These are phyloP conservation scores for Merluccius polli DNA, from an alignment of 2,797 vertebrate genomes.

Conservation along the genomic window DNA sequence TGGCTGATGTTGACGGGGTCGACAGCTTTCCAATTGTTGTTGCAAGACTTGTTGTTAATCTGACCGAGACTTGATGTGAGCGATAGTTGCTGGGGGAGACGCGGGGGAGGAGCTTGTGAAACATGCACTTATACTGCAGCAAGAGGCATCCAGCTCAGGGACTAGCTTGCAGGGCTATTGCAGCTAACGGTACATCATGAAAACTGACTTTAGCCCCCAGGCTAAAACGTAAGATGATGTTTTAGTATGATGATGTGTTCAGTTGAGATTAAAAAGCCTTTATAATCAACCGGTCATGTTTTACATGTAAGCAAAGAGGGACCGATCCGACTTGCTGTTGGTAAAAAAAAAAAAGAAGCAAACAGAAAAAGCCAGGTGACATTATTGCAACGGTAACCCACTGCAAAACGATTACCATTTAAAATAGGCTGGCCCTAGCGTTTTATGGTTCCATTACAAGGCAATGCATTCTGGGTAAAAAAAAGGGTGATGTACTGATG, in stretches of 20 bases:
- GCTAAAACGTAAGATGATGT: slow-evolving; percentile 34
- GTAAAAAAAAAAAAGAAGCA: slow-evolving; percentile 19
- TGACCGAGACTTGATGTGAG: slow-evolving; percentile 46
- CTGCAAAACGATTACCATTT: not conserved
- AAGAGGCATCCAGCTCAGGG: slow-evolving; percentile 38
- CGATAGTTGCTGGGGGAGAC: slow-evolving; percentile 29
- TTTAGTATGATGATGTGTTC: slow-evolving; percentile 59
- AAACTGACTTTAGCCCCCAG: slow-evolving; percentile 46
- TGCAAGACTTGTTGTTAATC: slow-evolving; percentile 23
- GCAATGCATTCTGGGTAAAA: slow-evolving; percentile 30
- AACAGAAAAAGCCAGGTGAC: slow-evolving; percentile 18
- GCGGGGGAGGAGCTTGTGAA: slow-evolving; percentile 42
- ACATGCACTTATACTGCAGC: slow-evolving; percentile 46
- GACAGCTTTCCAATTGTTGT: not conserved
- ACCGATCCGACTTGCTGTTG: slow-evolving; percentile 27
- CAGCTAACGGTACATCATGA: slow-evolving; percentile 53
- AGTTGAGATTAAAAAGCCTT: slow-evolving; percentile 59
- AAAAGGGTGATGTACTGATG: slow-evolving; percentile 36
- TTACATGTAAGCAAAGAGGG: slow-evolving; percentile 38
- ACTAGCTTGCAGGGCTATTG: slow-evolving; percentile 54
- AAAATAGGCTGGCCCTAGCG: slow-evolving; percentile 11
- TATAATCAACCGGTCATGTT: slow-evolving; percentile 47
- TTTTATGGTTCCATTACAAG: slow-evolving; percentile 19
- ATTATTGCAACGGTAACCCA: slow-evolving; percentile 20
- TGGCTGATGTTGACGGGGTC: no score